phyloP scores from a whole-genome alignment of 2,797 vertebrate genomes.

The Lacerta viridis region DNA sequence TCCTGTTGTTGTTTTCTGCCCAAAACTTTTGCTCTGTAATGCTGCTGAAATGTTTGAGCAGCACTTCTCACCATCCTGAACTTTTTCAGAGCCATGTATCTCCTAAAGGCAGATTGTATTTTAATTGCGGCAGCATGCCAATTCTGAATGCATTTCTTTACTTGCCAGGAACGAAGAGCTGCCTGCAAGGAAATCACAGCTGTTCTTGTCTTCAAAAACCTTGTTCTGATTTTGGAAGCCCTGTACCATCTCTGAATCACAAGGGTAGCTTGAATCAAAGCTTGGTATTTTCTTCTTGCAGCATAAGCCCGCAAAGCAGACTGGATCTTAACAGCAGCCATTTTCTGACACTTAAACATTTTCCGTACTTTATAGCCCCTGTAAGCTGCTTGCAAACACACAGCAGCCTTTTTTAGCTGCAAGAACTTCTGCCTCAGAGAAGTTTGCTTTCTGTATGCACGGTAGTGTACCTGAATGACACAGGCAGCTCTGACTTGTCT shows the following conservation, averaged over 20 bases:
- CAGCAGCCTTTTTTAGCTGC: slow-evolving; percentile 64
- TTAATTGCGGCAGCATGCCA: slow-evolving; percentile 76
- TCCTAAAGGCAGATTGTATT: slow-evolving; percentile 88
- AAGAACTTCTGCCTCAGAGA: slow-evolving; percentile 72
- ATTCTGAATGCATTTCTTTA: slow-evolving; percentile 76
- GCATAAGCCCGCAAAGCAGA: slow-evolving; percentile 82
- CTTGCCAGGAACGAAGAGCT: slow-evolving; percentile 82
- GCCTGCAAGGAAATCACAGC: slow-evolving; percentile 86
- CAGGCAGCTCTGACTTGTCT: slow-evolving; percentile 60
- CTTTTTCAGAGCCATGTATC: slow-evolving; percentile 67
- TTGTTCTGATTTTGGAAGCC: slow-evolving; percentile 68
- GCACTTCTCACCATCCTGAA: slow-evolving; percentile 77
- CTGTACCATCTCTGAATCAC: slow-evolving; percentile 90
- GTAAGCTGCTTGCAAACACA: slow-evolving; percentile 78
- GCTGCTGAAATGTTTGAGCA: slow-evolving; percentile 80
- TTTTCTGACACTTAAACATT: slow-evolving; percentile 70
- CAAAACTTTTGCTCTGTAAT: slow-evolving; percentile 79
- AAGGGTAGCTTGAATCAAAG: slow-evolving; percentile 73
- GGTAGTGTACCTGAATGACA: slow-evolving; percentile 76
- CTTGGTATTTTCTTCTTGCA: slow-evolving; percentile 72
- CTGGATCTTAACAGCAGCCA: slow-evolving; percentile 87
- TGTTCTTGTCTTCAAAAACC: slow-evolving; percentile 77
- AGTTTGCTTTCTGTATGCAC: slow-evolving; percentile 46
- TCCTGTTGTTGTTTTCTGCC: slow-evolving; percentile 73
- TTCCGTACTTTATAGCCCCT: slow-evolving; percentile 71